Conservation (phyloP, 2,888 invertebrate species). For the Ceriagrion tenellum region DNA sequence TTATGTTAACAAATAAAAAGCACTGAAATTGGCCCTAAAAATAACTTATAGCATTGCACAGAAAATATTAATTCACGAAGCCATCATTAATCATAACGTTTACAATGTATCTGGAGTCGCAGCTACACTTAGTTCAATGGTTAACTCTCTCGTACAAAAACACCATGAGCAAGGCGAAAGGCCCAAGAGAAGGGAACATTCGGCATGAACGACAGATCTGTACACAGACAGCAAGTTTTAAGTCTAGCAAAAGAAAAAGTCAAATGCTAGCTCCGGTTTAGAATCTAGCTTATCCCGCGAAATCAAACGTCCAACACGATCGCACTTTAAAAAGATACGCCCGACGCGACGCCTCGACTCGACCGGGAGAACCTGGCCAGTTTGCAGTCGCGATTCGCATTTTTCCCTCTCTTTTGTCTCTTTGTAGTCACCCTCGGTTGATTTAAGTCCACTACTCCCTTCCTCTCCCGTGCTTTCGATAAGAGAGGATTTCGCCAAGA, state of each 20-base stretch:
- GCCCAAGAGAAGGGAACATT: not conserved
- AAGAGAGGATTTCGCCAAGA: not conserved
- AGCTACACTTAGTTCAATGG: too few species aligned
- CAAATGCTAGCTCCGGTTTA: not conserved
- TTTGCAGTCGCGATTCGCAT: not conserved
- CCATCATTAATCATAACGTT: too few species aligned
- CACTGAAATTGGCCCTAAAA: too few species aligned
- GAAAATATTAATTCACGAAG: too few species aligned
- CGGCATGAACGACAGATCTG: not conserved
- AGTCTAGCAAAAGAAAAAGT: not conserved
- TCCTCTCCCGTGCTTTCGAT: not conserved
- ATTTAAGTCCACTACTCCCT: too few species aligned
- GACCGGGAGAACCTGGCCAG: not conserved
- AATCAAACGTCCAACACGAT: not conserved
- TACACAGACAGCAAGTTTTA: not conserved
- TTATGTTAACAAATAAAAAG: too few species aligned
- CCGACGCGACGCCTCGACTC: not conserved
- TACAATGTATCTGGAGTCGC: too few species aligned
- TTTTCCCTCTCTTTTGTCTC: not conserved
- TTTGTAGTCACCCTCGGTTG: constrained; percentile 28
- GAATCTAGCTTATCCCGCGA: not conserved
- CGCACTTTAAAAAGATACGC: too few species aligned
- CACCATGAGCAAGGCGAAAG: too few species aligned
- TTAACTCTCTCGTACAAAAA: too few species aligned
- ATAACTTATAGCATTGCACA: too few species aligned